A percentile compares a stretch with the other conserved stretches of the same genome.
These are phyloP conservation scores for Acromyrmex echinatior DNA, from an alignment of 1,140 invertebrate species.

Conservation along the genomic window DNA sequence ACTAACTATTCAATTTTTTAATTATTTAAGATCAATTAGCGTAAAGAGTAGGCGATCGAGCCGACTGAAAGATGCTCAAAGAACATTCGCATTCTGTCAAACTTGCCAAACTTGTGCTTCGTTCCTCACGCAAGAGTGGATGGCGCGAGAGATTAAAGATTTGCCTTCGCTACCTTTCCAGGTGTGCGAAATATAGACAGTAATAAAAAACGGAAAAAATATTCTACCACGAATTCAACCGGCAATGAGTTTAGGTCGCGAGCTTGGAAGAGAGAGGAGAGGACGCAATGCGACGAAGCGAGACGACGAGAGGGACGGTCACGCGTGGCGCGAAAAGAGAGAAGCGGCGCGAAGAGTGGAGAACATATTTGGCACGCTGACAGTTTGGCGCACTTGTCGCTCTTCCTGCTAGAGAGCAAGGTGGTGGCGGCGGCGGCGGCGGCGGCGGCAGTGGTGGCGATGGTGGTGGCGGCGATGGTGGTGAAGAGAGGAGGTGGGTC, in stretches of 20 bases:
- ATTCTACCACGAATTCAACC: neutral
- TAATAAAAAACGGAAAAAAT: slow-evolving; percentile 3
- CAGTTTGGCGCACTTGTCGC: slow-evolving; percentile 77
- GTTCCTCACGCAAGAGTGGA: neutral
- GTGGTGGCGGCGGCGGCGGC: neutral
- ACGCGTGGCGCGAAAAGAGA: slow-evolving; percentile 47
- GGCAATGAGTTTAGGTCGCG: slow-evolving; percentile 31
- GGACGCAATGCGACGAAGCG: neutral
- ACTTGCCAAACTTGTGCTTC: neutral
- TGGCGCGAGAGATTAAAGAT: neutral
- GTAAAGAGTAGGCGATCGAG: neutral
- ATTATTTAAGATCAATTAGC: slow-evolving; percentile 17
- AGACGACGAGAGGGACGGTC: slow-evolving; percentile 6
- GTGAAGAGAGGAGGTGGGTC: slow-evolving; percentile 47
- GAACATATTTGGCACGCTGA: slow-evolving; percentile 76
- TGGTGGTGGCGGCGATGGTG: neutral
- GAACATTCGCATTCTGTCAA: neutral
- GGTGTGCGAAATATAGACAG: neutral
- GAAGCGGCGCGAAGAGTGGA: slow-evolving; percentile 54
- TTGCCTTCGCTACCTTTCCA: slow-evolving; percentile 28
- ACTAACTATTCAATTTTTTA: neutral
- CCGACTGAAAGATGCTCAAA: neutral
- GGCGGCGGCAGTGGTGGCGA: slow-evolving; percentile 35
- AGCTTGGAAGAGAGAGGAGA: slow-evolving; percentile 4
- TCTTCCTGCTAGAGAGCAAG: slow-evolving; percentile 59